Base-by-base conservation (phyloP, 2,113 vertebrate genomes). In the Gambusia affinis region DNA sequence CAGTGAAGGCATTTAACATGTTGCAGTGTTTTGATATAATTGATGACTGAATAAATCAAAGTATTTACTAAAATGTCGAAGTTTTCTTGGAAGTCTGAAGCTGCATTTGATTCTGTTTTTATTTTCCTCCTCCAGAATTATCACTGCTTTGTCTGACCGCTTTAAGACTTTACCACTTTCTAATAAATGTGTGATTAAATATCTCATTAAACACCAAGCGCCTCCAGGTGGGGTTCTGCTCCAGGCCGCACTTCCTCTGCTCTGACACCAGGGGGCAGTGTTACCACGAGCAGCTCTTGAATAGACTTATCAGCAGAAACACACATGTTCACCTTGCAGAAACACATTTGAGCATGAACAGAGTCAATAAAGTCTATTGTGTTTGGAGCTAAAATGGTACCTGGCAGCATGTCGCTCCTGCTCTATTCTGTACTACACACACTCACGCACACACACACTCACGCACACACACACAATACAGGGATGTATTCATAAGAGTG, bases 251-350 rank as follows among this genome's bases (percentile, higher is more conserved):
- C 54, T 75, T 64, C 47, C 47, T 12, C 4, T 10, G 0, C 2
- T 47, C 0, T 1, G 42, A 76, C 90, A 89, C 83, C n/a, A 0
- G 87, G 83, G 75, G 87, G 78, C 83, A 89, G 82, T 89, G 69
- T 81, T 57, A 64, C 75, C 69, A 61, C 75, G 61, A 74, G 8
- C 6, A 63, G 39, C 28, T 42, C 22, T 2, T 22, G 37, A 29
- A 0, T 35, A 22, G 27, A 28, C n/a, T 37, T 60, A 73, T 24
- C 0, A 8, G 22, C 28, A 22, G 2, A 12, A 17, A 19, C 64
- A 70, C 65, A 65, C 29, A 35, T 1, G 0, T 11, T 11, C 42
- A 70, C 39, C 57, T 60, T 64, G n/a, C 8, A 67, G 29, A 69
- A 51, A 57, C 47, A 62, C 37, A 60, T 37, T 29, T 44, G 54